phyloP scores from a whole-genome alignment of 1,140 invertebrate genomes.

The Drosophila takahashii region DNA sequence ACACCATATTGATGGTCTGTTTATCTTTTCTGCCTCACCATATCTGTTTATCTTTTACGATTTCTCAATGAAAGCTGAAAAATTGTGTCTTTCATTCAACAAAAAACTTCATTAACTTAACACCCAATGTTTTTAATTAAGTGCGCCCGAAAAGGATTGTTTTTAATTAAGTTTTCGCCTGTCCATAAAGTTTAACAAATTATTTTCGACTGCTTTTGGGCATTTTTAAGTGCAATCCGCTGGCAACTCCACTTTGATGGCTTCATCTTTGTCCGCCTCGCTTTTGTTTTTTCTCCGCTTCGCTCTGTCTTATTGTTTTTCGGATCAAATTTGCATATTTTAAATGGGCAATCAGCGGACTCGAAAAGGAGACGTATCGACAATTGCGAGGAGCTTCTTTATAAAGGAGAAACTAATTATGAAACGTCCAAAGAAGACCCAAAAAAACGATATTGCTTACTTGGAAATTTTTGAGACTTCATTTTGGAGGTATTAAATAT shows the following conservation, averaged over 20 bases:
- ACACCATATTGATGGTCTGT: conserved; percentile 74
- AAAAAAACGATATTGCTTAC: background rate
- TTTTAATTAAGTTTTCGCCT: conserved; percentile 81
- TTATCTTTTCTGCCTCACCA: conserved; percentile 52
- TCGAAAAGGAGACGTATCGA: conserved; percentile 45
- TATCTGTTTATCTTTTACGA: conserved; percentile 39
- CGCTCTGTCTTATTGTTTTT: conserved; percentile 15
- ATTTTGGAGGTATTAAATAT: background rate
- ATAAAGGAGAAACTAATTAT: conserved; percentile 58
- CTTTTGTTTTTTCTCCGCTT: conserved; percentile 23
- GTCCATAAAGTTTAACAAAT: conserved; percentile 77
- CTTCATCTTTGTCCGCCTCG: conserved; percentile 53
- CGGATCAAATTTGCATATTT: conserved; percentile 69
- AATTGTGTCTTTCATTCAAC: conserved; percentile 69
- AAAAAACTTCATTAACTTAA: conserved; percentile 68
- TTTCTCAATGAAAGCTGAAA: conserved; percentile 75
- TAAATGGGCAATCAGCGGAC: conserved; percentile 61
- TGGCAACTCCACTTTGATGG: conserved; percentile 66
- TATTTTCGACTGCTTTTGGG: conserved; percentile 36
- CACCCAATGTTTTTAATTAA: conserved; percentile 74
- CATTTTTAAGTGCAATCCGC: conserved; percentile 49
- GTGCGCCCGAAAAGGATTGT: conserved; percentile 69
- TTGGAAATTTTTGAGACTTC: conserved; percentile 1
- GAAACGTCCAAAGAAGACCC: background rate
- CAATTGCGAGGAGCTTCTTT: conserved; percentile 49